Percentiles rank a stretch among this genome's conserved stretches.
Conservation (phyloP, 2,888 invertebrate species). For the Cantharis lateralis region DNA sequence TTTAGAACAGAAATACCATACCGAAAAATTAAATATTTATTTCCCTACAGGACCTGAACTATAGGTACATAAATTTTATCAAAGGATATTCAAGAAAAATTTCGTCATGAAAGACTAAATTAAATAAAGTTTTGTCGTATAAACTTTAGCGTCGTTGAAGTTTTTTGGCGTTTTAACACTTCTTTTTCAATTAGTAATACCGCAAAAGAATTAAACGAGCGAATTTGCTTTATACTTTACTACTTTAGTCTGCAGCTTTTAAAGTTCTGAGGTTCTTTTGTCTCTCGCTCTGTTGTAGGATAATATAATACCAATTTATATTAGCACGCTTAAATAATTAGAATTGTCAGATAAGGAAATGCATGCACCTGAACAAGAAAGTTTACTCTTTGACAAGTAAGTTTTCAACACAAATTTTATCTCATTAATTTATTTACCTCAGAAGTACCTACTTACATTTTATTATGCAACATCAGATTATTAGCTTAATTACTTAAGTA, state of each 20-base stretch:
- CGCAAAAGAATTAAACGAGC: neutral
- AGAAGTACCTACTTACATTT: neutral
- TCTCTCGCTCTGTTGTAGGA: slow-evolving; percentile 10
- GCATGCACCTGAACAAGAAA: slow-evolving; percentile 17
- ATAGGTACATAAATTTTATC: neutral
- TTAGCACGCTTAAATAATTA: slow-evolving; percentile 21
- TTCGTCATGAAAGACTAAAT: neutral
- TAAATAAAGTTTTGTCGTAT: neutral
- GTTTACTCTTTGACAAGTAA: slow-evolving; percentile 17
- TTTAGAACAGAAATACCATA: neutral
- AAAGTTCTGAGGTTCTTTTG: slow-evolving; percentile 17
- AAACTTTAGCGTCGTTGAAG: neutral
- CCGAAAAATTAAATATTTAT: neutral
- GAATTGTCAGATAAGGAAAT: slow-evolving; percentile 14
- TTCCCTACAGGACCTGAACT: neutral
- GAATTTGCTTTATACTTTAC: neutral
- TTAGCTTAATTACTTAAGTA: neutral
- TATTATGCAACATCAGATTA: neutral
- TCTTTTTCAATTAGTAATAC: neutral
- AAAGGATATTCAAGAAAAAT: neutral
- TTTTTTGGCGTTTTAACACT: neutral
- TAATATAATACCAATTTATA: slow-evolving; percentile 21
- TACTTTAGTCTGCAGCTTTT: neutral
- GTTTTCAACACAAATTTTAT: slow-evolving; percentile 16
- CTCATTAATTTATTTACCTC: neutral